phyloP scores from a whole-genome alignment of 1,140 invertebrate genomes.

The Chironomus striatipennis region DNA sequence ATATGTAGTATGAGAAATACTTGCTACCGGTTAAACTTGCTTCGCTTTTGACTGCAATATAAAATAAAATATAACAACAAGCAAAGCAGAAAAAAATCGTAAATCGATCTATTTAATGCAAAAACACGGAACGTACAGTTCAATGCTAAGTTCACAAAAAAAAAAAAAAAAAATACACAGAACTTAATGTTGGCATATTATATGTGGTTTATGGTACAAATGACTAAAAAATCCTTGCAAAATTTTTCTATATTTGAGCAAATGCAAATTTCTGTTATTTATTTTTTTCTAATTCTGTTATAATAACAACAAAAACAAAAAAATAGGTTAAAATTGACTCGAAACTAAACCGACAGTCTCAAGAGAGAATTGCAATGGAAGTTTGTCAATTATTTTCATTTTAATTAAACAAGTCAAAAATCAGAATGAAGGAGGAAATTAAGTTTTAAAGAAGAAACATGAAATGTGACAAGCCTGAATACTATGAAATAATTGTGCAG shows the following conservation, averaged over 20 bases:
- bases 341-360: not conserved
- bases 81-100: not conserved
- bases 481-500: too few relatives aligned
- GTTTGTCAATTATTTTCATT: constrained; percentile 3
- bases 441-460: too few relatives aligned
- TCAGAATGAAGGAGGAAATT: not conserved
- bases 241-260: not conserved
- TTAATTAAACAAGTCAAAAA: not conserved
- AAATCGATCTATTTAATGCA: constrained; percentile 3
- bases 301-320: not conserved
- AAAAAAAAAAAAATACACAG: not conserved
- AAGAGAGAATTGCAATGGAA: not conserved
- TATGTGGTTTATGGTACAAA: not conserved
- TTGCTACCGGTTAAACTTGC: not conserved
- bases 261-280: not conserved
- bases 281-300: not conserved
- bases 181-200: not conserved
- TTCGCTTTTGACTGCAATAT: not conserved
- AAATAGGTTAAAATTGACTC: constrained; percentile 8
- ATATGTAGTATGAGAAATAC: not conserved
- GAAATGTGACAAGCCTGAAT: too few relatives aligned
- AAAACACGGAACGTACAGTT: constrained; percentile 1
- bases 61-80: not conserved
- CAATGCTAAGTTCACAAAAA: not conserved
- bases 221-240: not conserved